Evolutionary conservation across 1,140 invertebrate species (phyloP).

Genomic region (Bombus superbus): DNA sequence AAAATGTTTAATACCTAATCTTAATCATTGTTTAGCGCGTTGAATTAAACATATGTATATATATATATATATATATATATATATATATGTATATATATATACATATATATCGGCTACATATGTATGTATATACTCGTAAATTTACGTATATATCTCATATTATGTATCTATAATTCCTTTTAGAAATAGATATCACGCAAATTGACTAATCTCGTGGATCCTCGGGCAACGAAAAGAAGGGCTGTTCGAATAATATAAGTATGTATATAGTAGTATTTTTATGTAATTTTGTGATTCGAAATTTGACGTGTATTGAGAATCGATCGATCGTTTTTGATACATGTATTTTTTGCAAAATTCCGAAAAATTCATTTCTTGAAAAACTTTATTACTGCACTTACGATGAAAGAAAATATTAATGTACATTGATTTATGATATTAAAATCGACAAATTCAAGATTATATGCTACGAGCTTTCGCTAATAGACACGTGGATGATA

Average conservation of each 20-base stretch:
- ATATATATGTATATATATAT: slow-evolving; percentile 47
- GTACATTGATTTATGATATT: too few relatives aligned
- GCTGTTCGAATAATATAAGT: slow-evolving; percentile 58
- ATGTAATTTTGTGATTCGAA: slow-evolving; percentile 15
- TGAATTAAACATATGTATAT: slow-evolving; percentile 32
- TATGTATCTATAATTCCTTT: slow-evolving; percentile 63
- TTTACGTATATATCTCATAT: slow-evolving; percentile 63
- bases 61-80: slow-evolving; percentile 34
- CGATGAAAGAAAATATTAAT: too few relatives aligned
- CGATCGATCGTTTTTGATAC: slow-evolving; percentile 17
- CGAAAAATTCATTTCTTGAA: neutral
- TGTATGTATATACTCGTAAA: slow-evolving; percentile 54
- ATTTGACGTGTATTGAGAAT: neutral
- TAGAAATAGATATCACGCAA: slow-evolving; percentile 77
- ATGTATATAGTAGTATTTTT: neutral
- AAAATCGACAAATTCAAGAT: neutral
- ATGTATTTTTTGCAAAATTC: neutral
- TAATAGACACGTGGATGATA: neutral
- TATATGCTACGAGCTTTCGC: neutral
- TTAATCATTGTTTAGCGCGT: slow-evolving; percentile 2
- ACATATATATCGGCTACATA: slow-evolving; percentile 14
- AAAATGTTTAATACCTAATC: slow-evolving; percentile 13
- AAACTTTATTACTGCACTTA: too few relatives aligned
- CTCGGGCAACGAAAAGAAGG: slow-evolving; percentile 62
- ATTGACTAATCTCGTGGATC: slow-evolving; percentile 78